Evolutionary conservation across 1,140 invertebrate genomes (phyloP), one percentile per base, ranked within the genome.

Genomic region (Apis cerana): DNA sequence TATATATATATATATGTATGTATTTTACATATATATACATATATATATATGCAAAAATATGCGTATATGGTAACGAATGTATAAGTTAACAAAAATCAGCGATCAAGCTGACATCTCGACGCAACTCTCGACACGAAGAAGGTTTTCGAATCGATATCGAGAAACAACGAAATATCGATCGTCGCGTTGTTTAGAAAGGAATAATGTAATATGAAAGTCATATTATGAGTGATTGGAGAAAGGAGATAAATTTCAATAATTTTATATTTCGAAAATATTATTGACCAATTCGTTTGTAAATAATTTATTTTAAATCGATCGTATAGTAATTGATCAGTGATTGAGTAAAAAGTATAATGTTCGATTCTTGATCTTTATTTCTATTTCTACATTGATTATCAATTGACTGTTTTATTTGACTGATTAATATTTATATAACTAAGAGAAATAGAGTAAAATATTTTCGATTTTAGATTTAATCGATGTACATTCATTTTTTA

Each of bases 61-160:
- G 67, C 77, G 71, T 77, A 75, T 79, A 88, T 78, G 56, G 82
- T 84, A 84, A 82, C 62, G 67, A 17, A 80, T 85, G 65, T 84
- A 82, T 61, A 69, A 75, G 68, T 75, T 15, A 59, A 84, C 43
- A 17, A 74, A 61, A 58, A 9, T 43, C 19, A 58, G 52, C 61
- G 61, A 79, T 78, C 43, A 27, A 33, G 62, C 68, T 56, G 65
- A 85, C 61, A n/a, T 65, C 23, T 23, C 59, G 59, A 62, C 59
- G 56, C 75, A 43, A 52, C 10, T 61, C 17, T 71, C 50, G 75
- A 54, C 61, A 65, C 21, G n/a, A 27, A n/a, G 23, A 33, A 56
- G 17, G 59, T 21, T 50, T n/a, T 59, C 43, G n/a, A 52, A 50
- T 10, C 58, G 67, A 64, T 23, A 75, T 33, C 17, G 56, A 54